Evolutionary conservation across 2,113 vertebrate genomes (phyloP), one percentile per base, ranked within the genome.

Genomic region (Grus americana): DNA sequence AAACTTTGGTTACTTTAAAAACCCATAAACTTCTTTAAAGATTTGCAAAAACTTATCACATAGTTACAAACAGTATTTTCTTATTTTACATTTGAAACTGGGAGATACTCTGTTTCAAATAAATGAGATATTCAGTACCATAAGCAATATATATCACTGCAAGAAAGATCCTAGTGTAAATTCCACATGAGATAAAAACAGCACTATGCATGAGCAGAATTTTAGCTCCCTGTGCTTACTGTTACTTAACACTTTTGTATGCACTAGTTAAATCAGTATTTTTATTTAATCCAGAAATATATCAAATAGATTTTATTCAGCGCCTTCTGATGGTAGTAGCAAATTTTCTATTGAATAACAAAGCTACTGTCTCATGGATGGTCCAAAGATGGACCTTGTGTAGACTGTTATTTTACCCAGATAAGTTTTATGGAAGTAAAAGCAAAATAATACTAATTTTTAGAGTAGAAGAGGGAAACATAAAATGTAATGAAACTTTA

Each of bases 371-470:
- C 10, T 91, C 52, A 79, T 87, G 40, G 40, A 42, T 42, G 40
- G 32, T 79, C 61, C 62, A 57, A 47, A 86, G 65, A 17, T 49
- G 58, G 27, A 20, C 32, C 63, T 86, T 68, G 55, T 61, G 4
- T 94, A 65, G 67, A 32, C 61, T 38, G 75, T 82, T 61, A 46
- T 49, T 95, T 83, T 86, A 55, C 15, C 80, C n/a, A 13, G 23
- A 14, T 34, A 50, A 70, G 36, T 96, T 96, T 97, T 94, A 75
- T 75, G 72, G 47, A 83, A 95, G 66, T 42, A 67, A 97, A 96
- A 90, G 59, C 49, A 84, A 63, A 93, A 40, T 44, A 81, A 85
- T 97, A 44, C 32, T 19, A 40, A 73, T 88, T 92, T 95, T 93
- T 92, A 90, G 70, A 52, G 74, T 90, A 90, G 78, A 88, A 90